Evolutionary conservation across 2,797 vertebrate species (phyloP).

Genomic region (Tragelaphus oryx): DNA sequence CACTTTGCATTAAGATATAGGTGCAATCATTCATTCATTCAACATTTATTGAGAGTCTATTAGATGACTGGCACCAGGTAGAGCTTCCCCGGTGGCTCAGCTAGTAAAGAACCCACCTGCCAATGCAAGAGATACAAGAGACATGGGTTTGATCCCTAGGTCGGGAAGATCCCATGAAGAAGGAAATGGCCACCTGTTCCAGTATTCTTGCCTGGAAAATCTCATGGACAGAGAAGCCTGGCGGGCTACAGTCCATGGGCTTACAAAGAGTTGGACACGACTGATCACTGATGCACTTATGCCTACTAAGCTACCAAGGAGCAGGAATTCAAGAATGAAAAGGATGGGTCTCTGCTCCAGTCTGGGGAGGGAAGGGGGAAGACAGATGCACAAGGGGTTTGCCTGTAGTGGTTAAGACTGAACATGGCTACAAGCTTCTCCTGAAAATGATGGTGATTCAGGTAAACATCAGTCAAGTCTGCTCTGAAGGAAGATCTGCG

Average conservation of each 20-base stretch:
- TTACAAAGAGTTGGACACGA: not conserved
- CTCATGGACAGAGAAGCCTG: not conserved
- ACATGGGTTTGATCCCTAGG: not conserved
- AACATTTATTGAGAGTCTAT: not conserved
- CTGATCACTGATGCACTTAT: not conserved
- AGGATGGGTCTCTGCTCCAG: not conserved
- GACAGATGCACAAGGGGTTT: not conserved
- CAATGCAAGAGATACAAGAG: not conserved
- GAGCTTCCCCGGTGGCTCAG: not conserved
- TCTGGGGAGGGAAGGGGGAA: not conserved
- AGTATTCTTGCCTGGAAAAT: not conserved
- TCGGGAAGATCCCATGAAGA: not conserved
- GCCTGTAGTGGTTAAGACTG: not conserved
- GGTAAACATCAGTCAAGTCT: not conserved
- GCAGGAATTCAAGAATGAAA: not conserved
- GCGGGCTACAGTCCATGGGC: not conserved
- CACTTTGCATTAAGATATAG: not conserved
- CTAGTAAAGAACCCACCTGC: not conserved
- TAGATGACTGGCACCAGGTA: not conserved
- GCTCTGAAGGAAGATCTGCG: not conserved
- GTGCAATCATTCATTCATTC: not conserved
- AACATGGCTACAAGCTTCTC: not conserved
- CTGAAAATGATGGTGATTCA: not conserved
- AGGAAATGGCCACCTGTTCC: not conserved
- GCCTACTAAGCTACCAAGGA: not conserved